Percentiles rank a stretch among this genome's conserved stretches.
Conservation (phyloP, 2,113 vertebrate genomes). For the Furnarius figulus region DNA sequence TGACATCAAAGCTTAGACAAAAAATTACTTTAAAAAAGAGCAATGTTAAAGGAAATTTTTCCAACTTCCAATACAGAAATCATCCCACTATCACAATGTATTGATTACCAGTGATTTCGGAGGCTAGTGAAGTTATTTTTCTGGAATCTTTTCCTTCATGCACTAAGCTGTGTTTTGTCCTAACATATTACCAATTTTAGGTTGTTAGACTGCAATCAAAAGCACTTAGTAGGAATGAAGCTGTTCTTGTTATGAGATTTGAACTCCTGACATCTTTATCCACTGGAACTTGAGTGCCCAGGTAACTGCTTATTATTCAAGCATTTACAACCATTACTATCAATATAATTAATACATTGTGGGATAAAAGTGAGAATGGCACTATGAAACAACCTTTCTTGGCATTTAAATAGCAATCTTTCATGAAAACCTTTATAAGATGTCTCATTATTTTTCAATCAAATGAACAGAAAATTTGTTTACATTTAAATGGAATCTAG, state of each 20-base stretch:
- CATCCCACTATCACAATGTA: background rate
- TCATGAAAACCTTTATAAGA: background rate
- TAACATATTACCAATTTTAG: constrained; percentile 53
- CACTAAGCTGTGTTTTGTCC: background rate
- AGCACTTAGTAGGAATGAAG: constrained; percentile 77
- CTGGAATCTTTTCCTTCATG: background rate
- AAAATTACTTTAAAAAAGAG: background rate
- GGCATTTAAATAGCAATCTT: background rate
- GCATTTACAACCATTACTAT: constrained; percentile 22
- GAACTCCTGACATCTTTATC: constrained; percentile 80
- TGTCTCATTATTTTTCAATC: background rate
- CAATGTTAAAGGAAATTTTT: background rate
- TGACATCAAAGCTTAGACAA: constrained; percentile 23
- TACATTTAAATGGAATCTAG: background rate
- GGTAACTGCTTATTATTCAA: constrained; percentile 73
- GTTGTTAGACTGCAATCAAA: constrained; percentile 82
- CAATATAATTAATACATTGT: background rate
- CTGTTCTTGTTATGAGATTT: constrained; percentile 76
- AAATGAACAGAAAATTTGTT: background rate
- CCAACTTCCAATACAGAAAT: background rate
- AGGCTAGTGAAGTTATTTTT: background rate
- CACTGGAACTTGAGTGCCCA: constrained; percentile 78
- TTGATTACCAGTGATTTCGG: background rate
- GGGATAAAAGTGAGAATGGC: background rate
- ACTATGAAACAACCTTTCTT: background rate